Evolutionary conservation across 2,113 vertebrate species (phyloP).

Genomic region (Tachycineta bicolor): DNA sequence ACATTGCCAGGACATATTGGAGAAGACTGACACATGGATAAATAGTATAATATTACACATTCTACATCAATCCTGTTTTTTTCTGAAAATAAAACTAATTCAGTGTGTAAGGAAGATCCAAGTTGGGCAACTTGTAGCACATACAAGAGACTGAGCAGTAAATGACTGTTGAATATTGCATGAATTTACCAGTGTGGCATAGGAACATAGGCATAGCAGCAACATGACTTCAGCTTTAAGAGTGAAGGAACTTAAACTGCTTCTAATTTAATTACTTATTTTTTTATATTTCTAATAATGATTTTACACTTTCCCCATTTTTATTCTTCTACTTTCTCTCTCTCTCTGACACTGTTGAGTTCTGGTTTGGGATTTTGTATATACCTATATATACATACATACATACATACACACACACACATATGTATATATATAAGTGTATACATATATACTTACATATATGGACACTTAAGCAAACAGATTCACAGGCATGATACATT

Average conservation of each 20-base stretch:
- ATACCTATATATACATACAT: no score
- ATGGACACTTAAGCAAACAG: not conserved
- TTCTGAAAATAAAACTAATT: not conserved
- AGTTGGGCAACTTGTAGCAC: not conserved
- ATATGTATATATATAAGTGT: no score
- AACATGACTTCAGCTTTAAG: not conserved
- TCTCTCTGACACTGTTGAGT: not conserved
- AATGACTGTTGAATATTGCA: not conserved
- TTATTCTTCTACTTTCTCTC: not conserved
- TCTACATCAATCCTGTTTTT: rapidly evolving
- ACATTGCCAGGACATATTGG: not conserved
- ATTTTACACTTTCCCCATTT: not conserved
- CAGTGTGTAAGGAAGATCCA: not conserved
- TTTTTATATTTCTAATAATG: not conserved
- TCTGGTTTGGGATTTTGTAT: not conserved
- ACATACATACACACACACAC: not conserved
- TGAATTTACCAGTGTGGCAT: not conserved
- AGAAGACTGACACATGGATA: not conserved
- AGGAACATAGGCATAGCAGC: rapidly evolving
- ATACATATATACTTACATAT: no score
- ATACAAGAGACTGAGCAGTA: not conserved
- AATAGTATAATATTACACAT: not conserved
- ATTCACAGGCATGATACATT: not conserved
- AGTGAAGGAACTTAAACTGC: not conserved
- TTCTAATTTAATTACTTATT: not conserved